These are phyloP conservation scores for Portunus trituberculatus DNA, from an alignment of 1,140 invertebrate genomes.

Conservation along the genomic window DNA sequence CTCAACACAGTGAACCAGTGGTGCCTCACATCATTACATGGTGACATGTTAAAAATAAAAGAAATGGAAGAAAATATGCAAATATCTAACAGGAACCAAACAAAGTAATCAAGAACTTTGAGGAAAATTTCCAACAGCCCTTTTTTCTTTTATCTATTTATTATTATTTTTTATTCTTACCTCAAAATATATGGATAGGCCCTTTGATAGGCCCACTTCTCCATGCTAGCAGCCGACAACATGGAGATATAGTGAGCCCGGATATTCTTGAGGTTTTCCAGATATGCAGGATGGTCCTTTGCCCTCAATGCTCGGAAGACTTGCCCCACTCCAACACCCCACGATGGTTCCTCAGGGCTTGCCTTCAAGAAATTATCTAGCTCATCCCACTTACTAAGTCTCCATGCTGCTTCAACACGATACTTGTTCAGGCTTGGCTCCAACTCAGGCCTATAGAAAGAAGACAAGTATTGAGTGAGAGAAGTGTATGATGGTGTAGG, in stretches of 20 bases:
- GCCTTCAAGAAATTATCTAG: slow-evolving; percentile 85
- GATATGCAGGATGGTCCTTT: slow-evolving; percentile 80
- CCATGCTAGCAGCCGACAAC: slow-evolving; percentile 84
- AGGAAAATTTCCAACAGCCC: no score
- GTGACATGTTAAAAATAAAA: no score
- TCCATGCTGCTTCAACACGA: slow-evolving; percentile 92
- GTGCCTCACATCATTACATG: no score
- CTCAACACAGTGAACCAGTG: no score
- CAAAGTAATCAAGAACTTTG: no score
- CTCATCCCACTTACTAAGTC: slow-evolving; percentile 90
- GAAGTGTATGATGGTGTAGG: no score
- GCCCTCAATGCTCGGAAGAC: slow-evolving; percentile 83
- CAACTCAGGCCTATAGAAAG: slow-evolving; percentile 78
- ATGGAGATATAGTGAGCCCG: slow-evolving; percentile 85
- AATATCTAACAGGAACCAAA: no score
- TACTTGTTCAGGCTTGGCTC: slow-evolving; percentile 80
- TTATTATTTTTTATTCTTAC: no score
- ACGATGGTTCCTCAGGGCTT: slow-evolving; percentile 79
- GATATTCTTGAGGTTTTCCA: slow-evolving; percentile 81
- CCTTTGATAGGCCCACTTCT: slow-evolving; percentile 89
- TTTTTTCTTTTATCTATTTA: no score
- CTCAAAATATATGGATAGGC: slow-evolving; percentile 91
- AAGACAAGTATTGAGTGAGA: no score
- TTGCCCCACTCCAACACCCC: slow-evolving; percentile 85
- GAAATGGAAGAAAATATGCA: no score